phyloP scores from a whole-genome alignment of 2,797 vertebrate species.

The Aulostomus chinensis region DNA sequence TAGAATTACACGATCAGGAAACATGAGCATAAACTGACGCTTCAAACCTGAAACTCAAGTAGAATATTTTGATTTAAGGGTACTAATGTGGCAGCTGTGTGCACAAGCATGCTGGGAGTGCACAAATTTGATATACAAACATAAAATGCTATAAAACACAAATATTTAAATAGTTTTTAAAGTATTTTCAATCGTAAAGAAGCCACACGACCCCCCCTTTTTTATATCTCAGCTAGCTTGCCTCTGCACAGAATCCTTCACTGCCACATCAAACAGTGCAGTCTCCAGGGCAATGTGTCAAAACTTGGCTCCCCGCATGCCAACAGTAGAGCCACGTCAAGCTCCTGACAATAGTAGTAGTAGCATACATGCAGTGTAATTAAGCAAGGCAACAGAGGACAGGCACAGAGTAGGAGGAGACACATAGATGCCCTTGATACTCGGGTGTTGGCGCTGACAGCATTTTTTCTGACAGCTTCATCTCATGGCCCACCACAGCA shows the following conservation, averaged over 20 bases:
- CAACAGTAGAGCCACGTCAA: slow-evolving; percentile 69
- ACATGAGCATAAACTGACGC: slow-evolving; percentile 6
- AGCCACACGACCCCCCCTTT: slow-evolving; percentile 15
- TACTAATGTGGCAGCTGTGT: slow-evolving; percentile 25
- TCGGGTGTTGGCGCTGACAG: slow-evolving; percentile 73
- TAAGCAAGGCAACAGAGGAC: slow-evolving; percentile 71
- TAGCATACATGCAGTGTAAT: slow-evolving; percentile 59
- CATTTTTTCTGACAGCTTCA: slow-evolving; percentile 77
- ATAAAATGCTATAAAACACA: not conserved
- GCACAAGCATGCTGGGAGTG: slow-evolving; percentile 24
- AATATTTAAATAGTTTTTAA: slow-evolving; percentile 3
- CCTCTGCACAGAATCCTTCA: slow-evolving; percentile 52
- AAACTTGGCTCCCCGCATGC: slow-evolving; percentile 60
- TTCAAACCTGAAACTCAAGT: slow-evolving; percentile 12
- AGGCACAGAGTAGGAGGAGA: slow-evolving; percentile 49
- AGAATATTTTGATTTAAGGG: slow-evolving; percentile 35
- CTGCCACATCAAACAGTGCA: slow-evolving; percentile 43
- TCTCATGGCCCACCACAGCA: slow-evolving; percentile 54
- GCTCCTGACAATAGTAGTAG: slow-evolving; percentile 65
- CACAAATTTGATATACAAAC: slow-evolving; percentile 3
- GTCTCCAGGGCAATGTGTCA: slow-evolving; percentile 72
- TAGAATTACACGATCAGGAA: not conserved
- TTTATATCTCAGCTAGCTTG: slow-evolving; percentile 30
- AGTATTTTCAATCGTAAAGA: not conserved
- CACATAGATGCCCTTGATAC: slow-evolving; percentile 75